Base-by-base conservation (phyloP, 2,888 invertebrate genomes). In the Chelonus formosanus region DNA sequence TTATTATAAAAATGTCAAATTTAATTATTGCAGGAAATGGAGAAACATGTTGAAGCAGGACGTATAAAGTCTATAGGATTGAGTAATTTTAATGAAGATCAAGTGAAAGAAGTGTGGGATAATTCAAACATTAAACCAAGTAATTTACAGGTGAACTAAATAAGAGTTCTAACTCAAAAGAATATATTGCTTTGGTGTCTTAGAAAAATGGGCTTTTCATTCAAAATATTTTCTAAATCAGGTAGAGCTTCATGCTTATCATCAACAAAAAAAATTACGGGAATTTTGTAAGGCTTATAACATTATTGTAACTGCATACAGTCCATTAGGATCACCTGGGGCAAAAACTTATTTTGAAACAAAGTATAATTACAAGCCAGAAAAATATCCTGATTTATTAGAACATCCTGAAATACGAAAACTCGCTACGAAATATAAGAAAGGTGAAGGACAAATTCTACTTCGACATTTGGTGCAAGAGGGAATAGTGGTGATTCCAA, bases 21-120 rank as follows among this genome's bases (percentile, higher is more conserved):
- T 1, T 20, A 20, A 20, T 20, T 20, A 20, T 20, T 20, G 2
- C 10, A 92, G 92, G 89, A 85, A 78, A 88, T 93, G 90, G 92
- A 93, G 81, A 84, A 88, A 63, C 88, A 89, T 77, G 91, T 92
- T 55, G 86, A 86, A 70, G 84, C 86, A 60, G 92, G 92, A 3
- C 84, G 87, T 32, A 84, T 88, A 0, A 90, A 87, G 76, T 88
- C 92, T n/a, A 89, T 95, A 71, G 94, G 94, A 3, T 79, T 94
- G 59, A 94, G 94, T 58, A 95, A 95, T 83, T 94, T 92, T 83
- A 93, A 91, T 78, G 86, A 86, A 67, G 78, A 84, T 10, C 95
- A 95, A 85, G 86, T 94, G 62, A 79, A 86, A 70, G 86, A 87
- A 68, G 88, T 94, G 63, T 86, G 89, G 71, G 84, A 88, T 20